Conservation (phyloP, 2,797 vertebrate species). For the Staurois parvus region DNA sequence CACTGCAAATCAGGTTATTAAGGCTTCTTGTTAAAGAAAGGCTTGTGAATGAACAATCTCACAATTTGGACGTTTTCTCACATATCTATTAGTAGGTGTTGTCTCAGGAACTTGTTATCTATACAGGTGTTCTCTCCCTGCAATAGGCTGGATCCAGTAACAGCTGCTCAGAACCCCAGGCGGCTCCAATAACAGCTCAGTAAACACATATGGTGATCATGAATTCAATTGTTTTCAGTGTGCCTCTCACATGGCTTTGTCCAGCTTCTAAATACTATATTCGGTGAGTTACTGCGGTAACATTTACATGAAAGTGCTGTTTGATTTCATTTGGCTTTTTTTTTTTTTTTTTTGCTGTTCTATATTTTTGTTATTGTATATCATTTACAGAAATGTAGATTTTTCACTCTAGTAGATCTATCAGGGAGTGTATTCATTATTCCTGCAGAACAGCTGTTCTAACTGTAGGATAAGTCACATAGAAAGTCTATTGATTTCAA, state of each 20-base stretch:
- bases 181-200: not conserved
- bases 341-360: not conserved
- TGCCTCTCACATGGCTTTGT: not conserved
- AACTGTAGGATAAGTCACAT: not conserved
- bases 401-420: not conserved
- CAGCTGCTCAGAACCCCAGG: slow-evolving; percentile 31
- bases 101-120: slow-evolving; percentile 13
- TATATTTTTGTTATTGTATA: not conserved
- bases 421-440: not conserved
- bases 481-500: not conserved
- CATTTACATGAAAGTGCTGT: not conserved
- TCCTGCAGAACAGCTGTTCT: not conserved
- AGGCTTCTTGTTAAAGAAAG: slow-evolving; percentile 6
- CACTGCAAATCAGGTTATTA: slow-evolving; percentile 25
- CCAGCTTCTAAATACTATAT: not conserved
- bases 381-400: not conserved
- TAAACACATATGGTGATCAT: not conserved
- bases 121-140: slow-evolving; percentile 18
- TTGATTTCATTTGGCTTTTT: not conserved
- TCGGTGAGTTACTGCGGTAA: not conserved
- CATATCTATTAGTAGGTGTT: slow-evolving; percentile 44
- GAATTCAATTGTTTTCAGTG: not conserved
- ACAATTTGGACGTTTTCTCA: slow-evolving; percentile 23
- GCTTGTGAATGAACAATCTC: slow-evolving; percentile 43
- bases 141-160: not conserved